Conservation (phyloP, 2,888 invertebrate species). For the Tupiocoris notatus region DNA sequence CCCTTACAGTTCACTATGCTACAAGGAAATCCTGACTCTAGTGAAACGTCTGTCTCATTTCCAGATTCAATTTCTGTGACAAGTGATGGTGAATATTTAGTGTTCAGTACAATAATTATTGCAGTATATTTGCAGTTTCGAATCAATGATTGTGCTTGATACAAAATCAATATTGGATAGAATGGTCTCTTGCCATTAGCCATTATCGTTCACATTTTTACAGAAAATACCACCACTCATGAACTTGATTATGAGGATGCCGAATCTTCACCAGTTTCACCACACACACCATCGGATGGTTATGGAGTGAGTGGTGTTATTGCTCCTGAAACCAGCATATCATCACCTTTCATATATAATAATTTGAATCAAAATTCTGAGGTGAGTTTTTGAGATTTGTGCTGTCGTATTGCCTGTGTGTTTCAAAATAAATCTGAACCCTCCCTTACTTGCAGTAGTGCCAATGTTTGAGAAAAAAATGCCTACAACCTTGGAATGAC, state of each 20-base stretch:
- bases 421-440: too few species aligned
- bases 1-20: constrained; percentile 83
- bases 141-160: too few species aligned
- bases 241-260: constrained; percentile 56
- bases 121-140: background rate
- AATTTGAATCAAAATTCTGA: constrained; percentile 42
- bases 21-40: constrained; percentile 67
- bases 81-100: constrained; percentile 42
- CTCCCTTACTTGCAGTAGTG: too few species aligned
- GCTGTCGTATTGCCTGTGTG: background rate
- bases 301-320: constrained; percentile 46
- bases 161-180: too few species aligned
- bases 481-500: too few species aligned
- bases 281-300: constrained; percentile 53
- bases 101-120: background rate
- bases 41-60: constrained; percentile 41
- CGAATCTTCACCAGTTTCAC: constrained; percentile 61
- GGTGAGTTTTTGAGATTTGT: constrained; percentile 41
- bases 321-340: constrained; percentile 44
- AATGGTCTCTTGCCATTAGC: too few species aligned
- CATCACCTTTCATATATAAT: constrained; percentile 47
- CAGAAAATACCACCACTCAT: constrained; percentile 41
- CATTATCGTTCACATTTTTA: background rate
- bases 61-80: constrained; percentile 38
- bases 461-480: too few species aligned